Evolutionary conservation across 2,113 vertebrate genomes (phyloP), one percentile per base, ranked within the genome.

Genomic region (Dinomys branickii): DNA sequence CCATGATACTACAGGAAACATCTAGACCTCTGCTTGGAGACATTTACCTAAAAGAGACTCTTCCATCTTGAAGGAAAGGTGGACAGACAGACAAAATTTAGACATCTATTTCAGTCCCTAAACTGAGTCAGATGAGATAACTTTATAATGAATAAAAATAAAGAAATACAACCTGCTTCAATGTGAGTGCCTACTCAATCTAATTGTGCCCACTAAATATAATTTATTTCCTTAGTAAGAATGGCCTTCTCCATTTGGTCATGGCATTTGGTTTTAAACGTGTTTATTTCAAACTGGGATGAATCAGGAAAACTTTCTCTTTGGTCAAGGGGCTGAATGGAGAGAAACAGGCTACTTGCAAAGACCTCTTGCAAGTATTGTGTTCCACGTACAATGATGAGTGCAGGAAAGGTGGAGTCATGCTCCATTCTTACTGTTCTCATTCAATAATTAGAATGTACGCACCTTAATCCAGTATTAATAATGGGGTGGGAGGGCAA

Each of bases 221-320:
- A 30, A 77, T 65, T 94, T 59, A 35, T 81, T 75, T 83, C 61
- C 59, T 33, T 52, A 33, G 0, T n/a, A 77, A 11, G 1, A 20
- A 75, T 50, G 1, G 26, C 47, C 47, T 65, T 91, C 96, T 92
- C 44, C 56, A 88, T 54, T 90, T 80, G 41, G 20, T 67, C 6
- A 5, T 47, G 0, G 6, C 22, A 50, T 88, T 80, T 7, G 80
- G 6, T 50, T 83, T 69, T 83, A 38, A 22, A 54, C 88, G 38
- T 63, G 52, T 63, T 85, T n/a, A 82, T 84, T 91, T 90, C 44
- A 78, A 77, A 85, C 91, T 94, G 20, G 41, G 12, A 73, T 92
- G 4, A 83, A 3, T 91, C 54, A n/a, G 91, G n/a, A 61, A 33
- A 75, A 4, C 38, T 92, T 73, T 26, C 24, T 6, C 65, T 11